Conservation (phyloP, 1,140 invertebrate genomes). For the Charaxes varanes region DNA sequence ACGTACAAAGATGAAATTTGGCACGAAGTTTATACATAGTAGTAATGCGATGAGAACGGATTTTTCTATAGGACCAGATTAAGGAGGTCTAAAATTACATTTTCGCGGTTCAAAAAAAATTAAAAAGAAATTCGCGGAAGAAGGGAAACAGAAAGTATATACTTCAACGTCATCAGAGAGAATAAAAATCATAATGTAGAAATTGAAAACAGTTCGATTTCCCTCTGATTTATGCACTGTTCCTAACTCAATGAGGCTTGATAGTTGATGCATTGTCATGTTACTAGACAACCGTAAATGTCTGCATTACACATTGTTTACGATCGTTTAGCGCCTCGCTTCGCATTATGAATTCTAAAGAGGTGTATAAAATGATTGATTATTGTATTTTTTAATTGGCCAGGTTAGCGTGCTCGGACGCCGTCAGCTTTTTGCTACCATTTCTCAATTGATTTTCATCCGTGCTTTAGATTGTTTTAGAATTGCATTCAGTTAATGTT, state of each 20-base stretch:
- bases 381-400: conserved; percentile 17
- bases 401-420: neutral
- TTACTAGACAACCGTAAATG: conserved; percentile 57
- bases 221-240: conserved; percentile 59
- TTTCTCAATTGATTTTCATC: conserved; percentile 1
- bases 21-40: no score
- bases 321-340: conserved; percentile 51
- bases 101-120: no score
- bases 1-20: no score
- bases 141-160: no score
- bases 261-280: conserved; percentile 62
- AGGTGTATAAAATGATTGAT: conserved; percentile 26
- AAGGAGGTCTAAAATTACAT: no score
- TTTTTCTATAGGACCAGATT: no score
- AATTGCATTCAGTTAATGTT: neutral
- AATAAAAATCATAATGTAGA: no score
- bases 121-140: no score
- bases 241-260: conserved; percentile 62
- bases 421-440: neutral
- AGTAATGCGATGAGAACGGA: no score
- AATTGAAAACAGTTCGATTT: no score
- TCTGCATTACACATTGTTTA: conserved; percentile 65
- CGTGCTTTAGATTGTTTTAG: neutral
- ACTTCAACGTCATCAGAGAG: no score
- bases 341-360: conserved; percentile 40